Evolutionary conservation across 1,140 invertebrate genomes (phyloP), one percentile per base, ranked within the genome.

Genomic region (Ceratina japonica): DNA sequence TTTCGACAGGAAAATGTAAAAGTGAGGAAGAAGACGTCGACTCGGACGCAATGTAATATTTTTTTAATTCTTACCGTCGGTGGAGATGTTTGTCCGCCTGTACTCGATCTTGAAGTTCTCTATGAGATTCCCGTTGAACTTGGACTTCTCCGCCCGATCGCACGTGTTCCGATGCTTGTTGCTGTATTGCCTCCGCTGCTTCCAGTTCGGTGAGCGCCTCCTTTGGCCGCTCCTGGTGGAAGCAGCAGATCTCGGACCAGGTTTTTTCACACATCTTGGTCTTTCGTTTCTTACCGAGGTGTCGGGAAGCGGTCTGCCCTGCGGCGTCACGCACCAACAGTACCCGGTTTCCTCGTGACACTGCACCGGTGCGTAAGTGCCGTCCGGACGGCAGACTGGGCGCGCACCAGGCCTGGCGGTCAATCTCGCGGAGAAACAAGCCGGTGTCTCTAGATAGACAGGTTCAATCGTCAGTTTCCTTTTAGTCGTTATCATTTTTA

Each of bases 271-370:
- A 88, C 97, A 98, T 71, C 94, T 94, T 3, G 96, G 97, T 83
- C 94, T 94, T 52, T 93, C 91, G 79, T 95, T 93, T 73, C 94
- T 94, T 1, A 95, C 94, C 7, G 96, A 94, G 4, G 96, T 97
- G 79, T 96, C 95, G 24, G 95, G 94, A 22, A 98, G 92, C 1
- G 96, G 96, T 82, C 95, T 95, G 16, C 97, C 97, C 81, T 95
- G 94, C 1, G 95, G 94, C 4, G 96, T 96, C 31, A 97, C 97
- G 91, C 97, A 98, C 96, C 96, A 97, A 88, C 96, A 97, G 87
- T 94, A 96, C 68, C 96, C 96, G 0, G 95, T 95, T 64, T 94
- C 94, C 12, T 92, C 91, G 83, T 97, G 95, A 89, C 97, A 98
- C 92, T 98, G 97, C 56, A 97, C 94, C 7, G 96, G 94, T 1